A percentile compares a stretch with the other conserved stretches of the same genome.
Evolutionary conservation across 2,113 vertebrate genomes (phyloP).

Genomic region (Aegotheles bennettii): DNA sequence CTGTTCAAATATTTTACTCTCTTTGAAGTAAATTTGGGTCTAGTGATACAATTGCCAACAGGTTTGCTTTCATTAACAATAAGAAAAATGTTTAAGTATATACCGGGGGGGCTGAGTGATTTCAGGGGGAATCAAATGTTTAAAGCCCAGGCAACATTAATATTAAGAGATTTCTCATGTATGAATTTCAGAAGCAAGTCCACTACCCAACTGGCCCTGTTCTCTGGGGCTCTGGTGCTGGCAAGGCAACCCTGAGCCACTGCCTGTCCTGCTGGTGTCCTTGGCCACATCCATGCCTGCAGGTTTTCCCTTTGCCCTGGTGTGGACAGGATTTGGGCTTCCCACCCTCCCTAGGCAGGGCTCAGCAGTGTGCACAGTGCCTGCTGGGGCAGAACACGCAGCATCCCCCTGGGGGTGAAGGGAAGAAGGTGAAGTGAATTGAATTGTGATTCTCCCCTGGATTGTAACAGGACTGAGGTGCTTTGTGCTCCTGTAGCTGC

Average conservation of each 20-base stretch:
- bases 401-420: background rate
- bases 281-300: accelerated
- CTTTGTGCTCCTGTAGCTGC: background rate
- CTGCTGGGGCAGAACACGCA: background rate
- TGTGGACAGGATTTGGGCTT: background rate
- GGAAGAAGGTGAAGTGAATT: background rate
- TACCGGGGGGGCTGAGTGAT: background rate
- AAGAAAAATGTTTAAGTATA: accelerated
- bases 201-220: accelerated
- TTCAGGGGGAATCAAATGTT: background rate
- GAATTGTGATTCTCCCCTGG: background rate
- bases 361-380: accelerated
- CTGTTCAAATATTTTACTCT: background rate
- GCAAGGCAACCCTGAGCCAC: background rate
- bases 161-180: background rate
- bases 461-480: background rate
- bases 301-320: background rate
- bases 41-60: background rate
- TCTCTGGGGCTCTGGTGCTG: background rate
- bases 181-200: background rate
- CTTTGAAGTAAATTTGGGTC: background rate
- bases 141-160: background rate
- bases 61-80: background rate
- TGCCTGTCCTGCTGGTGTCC: background rate
- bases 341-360: background rate